Conservation (phyloP, 1,140 invertebrate species). For the Sesamia nonagrioides region DNA sequence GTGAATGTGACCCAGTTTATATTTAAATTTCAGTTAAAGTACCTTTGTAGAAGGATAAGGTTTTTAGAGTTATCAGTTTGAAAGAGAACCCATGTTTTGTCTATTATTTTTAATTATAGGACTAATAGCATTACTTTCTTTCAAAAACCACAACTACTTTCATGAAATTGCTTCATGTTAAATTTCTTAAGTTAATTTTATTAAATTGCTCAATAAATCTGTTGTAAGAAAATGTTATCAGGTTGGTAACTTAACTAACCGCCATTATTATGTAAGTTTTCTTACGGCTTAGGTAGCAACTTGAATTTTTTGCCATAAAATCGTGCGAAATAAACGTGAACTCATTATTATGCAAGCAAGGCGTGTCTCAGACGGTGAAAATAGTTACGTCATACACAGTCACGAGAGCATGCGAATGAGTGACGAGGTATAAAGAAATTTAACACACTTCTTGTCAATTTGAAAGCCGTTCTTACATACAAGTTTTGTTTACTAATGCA, state of each 20-base stretch:
- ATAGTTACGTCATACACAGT: constrained; percentile 57
- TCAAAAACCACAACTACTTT: too few relatives aligned
- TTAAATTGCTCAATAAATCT: constrained; percentile 9
- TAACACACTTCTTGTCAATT: constrained; percentile 6
- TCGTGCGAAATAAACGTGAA: constrained; percentile 57
- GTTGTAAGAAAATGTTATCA: constrained; percentile 14
- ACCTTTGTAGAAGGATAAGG: neutral
- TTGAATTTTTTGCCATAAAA: constrained; percentile 53
- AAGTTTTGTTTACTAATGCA: neutral
- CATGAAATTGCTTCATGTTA: too few relatives aligned
- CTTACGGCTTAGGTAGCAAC: constrained; percentile 24
- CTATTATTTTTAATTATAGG: neutral
- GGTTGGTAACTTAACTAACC: constrained; percentile 1
- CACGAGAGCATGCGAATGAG: constrained; percentile 48
- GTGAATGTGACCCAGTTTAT: constrained; percentile 26
- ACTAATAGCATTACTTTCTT: neutral
- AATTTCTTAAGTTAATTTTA: neutral
- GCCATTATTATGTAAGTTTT: constrained; percentile 36
- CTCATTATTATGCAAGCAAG: constrained; percentile 59
- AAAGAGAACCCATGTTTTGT: neutral
- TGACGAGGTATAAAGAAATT: constrained; percentile 42
- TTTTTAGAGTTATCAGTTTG: neutral
- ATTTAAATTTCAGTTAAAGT: constrained; percentile 15
- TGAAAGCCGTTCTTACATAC: constrained; percentile 5
- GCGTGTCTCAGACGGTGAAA: constrained; percentile 55